Base-by-base conservation (phyloP, 1,140 invertebrate genomes). In the Drosophila tropicalis region DNA sequence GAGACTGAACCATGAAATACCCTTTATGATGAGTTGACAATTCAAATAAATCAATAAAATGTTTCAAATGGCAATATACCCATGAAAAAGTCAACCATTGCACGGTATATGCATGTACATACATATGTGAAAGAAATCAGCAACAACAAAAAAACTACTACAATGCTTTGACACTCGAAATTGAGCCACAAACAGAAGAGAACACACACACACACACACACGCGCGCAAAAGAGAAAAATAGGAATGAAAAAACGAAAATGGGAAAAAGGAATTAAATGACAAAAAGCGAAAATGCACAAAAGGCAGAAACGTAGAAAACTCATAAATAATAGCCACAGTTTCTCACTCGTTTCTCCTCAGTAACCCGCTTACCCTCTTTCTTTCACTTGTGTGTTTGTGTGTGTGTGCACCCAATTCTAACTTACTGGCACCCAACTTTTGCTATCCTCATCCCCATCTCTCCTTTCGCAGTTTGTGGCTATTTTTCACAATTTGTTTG, bases 401-500 rank as follows among this genome's bases (percentile, higher is more conserved):
- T 51, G 19, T 64, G 25, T 75, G 40, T 51, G 15, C 66, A 67
- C 64, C 40, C 71, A 64, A 72, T 76, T 62, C 58, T 54, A 74
- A 75, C 64, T 75, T 75, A 40, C n/a, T 15, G 34, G 34, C 7
- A 12, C 34, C 34, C 34, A 36, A 29, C 36, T 25, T 7, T 44
- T n/a, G 0, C 9, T 4, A 36, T 34, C 15, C 19, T 9, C 7
- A 19, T 9, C 1, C 15, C n/a, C 6, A 2, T 15, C 2, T 5
- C 25, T 54, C 19, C 9, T 10, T 12, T 19, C 12, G 3, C 10
- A 47, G 56, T 73, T 79, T 70, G 60, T 77, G 72, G 81, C 81
- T 68, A 85, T 85, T 86, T 85, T 81, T 78, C 81, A 81, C 78
- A 86, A 85, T 81, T 85, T 85, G 81, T 85, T 75, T 68, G 76